These are phyloP conservation scores for Eleginops maclovinus DNA, from an alignment of 2,113 vertebrate species.

Conservation along the genomic window DNA sequence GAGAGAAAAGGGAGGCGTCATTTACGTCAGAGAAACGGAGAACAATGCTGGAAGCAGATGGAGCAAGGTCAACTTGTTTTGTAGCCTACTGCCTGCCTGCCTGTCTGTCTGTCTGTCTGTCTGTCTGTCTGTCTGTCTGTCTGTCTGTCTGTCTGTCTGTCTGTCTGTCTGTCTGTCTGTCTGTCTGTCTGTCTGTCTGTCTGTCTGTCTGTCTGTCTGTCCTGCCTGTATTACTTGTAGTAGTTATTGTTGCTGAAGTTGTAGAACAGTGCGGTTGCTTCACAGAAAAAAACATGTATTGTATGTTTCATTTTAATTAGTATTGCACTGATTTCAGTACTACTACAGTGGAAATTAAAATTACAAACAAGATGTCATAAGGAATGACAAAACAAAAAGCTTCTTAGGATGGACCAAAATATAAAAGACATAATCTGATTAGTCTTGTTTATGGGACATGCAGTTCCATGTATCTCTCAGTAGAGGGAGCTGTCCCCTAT, in stretches of 20 bases:
- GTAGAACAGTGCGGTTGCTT: too few relatives aligned
- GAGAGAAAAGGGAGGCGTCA: constrained; percentile 63
- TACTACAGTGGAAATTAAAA: neutral
- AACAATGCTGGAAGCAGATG: constrained; percentile 74
- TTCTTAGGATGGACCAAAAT: neutral
- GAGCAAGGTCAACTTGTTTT: constrained; percentile 72
- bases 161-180: too few relatives aligned
- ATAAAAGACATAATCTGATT: neutral
- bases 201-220: too few relatives aligned
- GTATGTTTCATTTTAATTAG: neutral
- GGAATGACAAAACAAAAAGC: neutral
- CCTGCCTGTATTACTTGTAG: too few relatives aligned
- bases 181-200: too few relatives aligned
- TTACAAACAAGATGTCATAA: neutral
- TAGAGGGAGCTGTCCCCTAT: constrained; percentile 52
- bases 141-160: too few relatives aligned
- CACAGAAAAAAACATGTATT: neutral
- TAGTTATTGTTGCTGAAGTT: too few relatives aligned
- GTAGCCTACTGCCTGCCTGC: too few relatives aligned
- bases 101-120: too few relatives aligned
- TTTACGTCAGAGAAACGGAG: constrained; percentile 72
- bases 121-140: too few relatives aligned
- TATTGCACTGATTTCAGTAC: neutral
- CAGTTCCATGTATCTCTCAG: constrained; percentile 31
- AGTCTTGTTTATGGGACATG: neutral